Evolutionary conservation across 1,140 invertebrate species (phyloP).

Genomic region (Camponotus pennsylvanicus): DNA sequence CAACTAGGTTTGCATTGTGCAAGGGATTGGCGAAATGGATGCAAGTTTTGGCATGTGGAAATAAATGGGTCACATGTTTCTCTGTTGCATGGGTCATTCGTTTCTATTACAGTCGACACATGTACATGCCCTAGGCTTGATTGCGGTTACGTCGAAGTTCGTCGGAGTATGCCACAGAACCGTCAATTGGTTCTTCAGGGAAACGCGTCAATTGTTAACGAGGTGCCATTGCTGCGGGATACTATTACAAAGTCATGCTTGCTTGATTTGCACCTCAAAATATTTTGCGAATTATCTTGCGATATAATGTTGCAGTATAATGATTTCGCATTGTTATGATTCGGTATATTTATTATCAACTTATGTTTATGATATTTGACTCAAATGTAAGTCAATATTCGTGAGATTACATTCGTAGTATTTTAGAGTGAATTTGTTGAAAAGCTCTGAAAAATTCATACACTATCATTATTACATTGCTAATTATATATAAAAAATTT

Average conservation of each 20-base stretch:
- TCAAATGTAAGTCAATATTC: neutral
- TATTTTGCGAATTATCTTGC: slow-evolving; percentile 9
- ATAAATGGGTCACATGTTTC: slow-evolving; percentile 10
- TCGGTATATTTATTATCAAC: slow-evolving; percentile 33
- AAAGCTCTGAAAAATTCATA: neutral
- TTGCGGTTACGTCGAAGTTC: slow-evolving; percentile 63
- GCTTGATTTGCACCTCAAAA: slow-evolving; percentile 58
- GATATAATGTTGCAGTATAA: too few species aligned
- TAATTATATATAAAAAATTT: neutral
- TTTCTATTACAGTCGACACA: slow-evolving; percentile 52
- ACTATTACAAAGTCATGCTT: slow-evolving; percentile 54
- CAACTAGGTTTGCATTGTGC: neutral
- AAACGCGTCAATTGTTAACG: slow-evolving; percentile 60
- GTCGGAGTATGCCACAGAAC: slow-evolving; percentile 52
- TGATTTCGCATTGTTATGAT: slow-evolving; percentile 24
- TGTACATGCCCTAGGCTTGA: slow-evolving; percentile 60
- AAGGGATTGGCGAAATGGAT: slow-evolving; percentile 2
- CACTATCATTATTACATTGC: neutral
- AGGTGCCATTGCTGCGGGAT: slow-evolving; percentile 42
- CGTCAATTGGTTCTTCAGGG: slow-evolving; percentile 60
- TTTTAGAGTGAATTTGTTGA: neutral
- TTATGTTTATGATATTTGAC: neutral
- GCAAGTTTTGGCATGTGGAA: neutral
- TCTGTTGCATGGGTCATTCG: neutral
- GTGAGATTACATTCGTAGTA: neutral